Conservation (phyloP, 2,797 vertebrate genomes). For the Aeoliscus strigatus region DNA sequence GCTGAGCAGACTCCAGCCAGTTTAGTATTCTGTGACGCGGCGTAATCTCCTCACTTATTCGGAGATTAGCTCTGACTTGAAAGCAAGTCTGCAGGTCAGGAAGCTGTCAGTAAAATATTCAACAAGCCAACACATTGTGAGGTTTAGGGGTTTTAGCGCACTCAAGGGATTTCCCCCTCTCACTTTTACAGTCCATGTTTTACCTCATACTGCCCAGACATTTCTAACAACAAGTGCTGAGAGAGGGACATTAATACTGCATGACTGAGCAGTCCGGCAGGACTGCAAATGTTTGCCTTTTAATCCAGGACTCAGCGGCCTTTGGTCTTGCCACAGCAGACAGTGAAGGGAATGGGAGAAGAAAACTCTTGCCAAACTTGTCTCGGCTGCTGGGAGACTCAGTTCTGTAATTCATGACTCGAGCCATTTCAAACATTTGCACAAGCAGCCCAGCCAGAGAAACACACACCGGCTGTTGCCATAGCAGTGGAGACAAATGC, state of each 20-base stretch:
- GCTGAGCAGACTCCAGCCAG: conserved; percentile 16
- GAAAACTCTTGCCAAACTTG: conserved; percentile 67
- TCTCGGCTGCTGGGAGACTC: conserved; percentile 45
- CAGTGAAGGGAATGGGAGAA: conserved; percentile 62
- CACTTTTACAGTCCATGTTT: conserved; percentile 50
- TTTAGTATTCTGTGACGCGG: conserved; percentile 34
- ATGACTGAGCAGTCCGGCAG: conserved; percentile 56
- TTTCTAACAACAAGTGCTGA: conserved; percentile 55
- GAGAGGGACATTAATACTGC: conserved; percentile 71
- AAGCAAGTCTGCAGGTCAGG: conserved; percentile 51
- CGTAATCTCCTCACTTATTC: conserved; percentile 36
- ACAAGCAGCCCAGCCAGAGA: conserved; percentile 30
- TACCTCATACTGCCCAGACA: conserved; percentile 48
- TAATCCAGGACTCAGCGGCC: conserved; percentile 57
- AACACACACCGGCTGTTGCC: conserved; percentile 42
- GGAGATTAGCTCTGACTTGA: conserved; percentile 46
- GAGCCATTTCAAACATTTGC: conserved; percentile 60
- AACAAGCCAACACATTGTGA: conserved; percentile 46
- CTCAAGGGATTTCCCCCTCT: conserved; percentile 45
- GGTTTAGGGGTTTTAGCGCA: conserved; percentile 51
- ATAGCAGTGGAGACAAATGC: conserved; percentile 28
- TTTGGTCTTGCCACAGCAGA: conserved; percentile 60
- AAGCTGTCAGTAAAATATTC: conserved; percentile 62
- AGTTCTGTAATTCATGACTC: conserved; percentile 49
- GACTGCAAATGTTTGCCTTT: conserved; percentile 69